A percentile compares a stretch with the other conserved stretches of the same genome.
phyloP scores from a whole-genome alignment of 2,888 invertebrate genomes.

The Hyppa rectilinea region DNA sequence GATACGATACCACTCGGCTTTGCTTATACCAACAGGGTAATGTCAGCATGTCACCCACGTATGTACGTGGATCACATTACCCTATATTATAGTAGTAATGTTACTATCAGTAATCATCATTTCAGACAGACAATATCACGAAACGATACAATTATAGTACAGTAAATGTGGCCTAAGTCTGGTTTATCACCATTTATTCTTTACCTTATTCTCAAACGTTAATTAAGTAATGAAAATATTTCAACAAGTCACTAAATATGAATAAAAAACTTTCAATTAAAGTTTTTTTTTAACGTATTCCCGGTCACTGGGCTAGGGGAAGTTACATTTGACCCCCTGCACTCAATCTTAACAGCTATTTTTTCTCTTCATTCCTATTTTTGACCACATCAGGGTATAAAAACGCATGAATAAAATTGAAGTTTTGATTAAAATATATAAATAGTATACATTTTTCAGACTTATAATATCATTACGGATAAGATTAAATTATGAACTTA shows the following conservation, averaged over 20 bases:
- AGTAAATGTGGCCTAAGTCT: not conserved
- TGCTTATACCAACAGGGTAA: not conserved
- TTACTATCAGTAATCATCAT: not conserved
- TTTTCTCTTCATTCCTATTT: not conserved
- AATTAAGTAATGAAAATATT: not conserved
- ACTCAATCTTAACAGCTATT: not conserved
- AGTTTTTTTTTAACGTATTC: not conserved
- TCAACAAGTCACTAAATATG: too few species aligned
- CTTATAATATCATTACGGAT: too few species aligned
- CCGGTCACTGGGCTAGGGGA: not conserved
- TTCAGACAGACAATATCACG: not conserved
- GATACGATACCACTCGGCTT: not conserved
- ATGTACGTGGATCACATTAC: too few species aligned
- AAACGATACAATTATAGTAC: not conserved
- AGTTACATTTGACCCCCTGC: not conserved
- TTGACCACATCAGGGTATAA: too few species aligned
- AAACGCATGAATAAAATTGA: too few species aligned
- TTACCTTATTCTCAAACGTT: too few species aligned
- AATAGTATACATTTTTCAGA: too few species aligned
- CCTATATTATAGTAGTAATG: too few species aligned
- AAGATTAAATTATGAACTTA: too few species aligned
- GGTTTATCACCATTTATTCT: not conserved
- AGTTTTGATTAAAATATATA: too few species aligned
- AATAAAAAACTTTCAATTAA: not conserved
- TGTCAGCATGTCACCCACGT: not conserved